These are phyloP conservation scores for Pollenia griseotomentosa DNA, from an alignment of 2,888 invertebrate species.

Conservation along the genomic window DNA sequence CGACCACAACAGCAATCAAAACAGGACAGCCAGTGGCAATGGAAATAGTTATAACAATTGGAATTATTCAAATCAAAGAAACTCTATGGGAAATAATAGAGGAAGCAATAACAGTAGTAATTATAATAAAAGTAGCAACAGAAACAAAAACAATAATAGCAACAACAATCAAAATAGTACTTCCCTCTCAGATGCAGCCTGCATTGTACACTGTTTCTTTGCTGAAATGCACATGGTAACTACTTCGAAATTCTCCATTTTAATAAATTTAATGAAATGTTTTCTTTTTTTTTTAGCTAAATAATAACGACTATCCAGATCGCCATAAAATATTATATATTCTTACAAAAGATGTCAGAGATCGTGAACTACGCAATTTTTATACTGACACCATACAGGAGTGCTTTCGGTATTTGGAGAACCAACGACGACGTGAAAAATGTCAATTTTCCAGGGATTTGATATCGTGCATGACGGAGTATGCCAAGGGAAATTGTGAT, in stretches of 20 bases:
- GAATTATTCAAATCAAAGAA: conserved; percentile 59
- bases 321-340: conserved; percentile 87
- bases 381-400: conserved; percentile 89
- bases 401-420: conserved; percentile 88
- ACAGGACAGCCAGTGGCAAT: conserved; percentile 34
- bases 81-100: conserved; percentile 24
- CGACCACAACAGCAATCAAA: conserved; percentile 38
- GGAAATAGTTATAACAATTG: conserved; percentile 50
- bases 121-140: conserved; percentile 45
- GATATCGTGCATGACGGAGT: conserved; percentile 88
- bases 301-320: conserved; percentile 85
- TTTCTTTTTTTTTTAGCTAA: conserved; percentile 76
- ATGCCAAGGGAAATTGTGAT: conserved; percentile 89
- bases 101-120: conserved; percentile 19
- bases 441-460: conserved; percentile 88
- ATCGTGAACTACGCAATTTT: conserved; percentile 88
- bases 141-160: conserved; percentile 71
- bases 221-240: conserved; percentile 88
- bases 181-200: conserved; percentile 82
- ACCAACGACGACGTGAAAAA: conserved; percentile 86
- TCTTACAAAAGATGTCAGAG: conserved; percentile 87
- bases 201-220: conserved; percentile 89
- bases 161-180: conserved; percentile 72
- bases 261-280: not conserved
- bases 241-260: not conserved